These are phyloP conservation scores for Acanthosepion pharaonis DNA, from an alignment of 2,888 invertebrate species.

Conservation along the genomic window DNA sequence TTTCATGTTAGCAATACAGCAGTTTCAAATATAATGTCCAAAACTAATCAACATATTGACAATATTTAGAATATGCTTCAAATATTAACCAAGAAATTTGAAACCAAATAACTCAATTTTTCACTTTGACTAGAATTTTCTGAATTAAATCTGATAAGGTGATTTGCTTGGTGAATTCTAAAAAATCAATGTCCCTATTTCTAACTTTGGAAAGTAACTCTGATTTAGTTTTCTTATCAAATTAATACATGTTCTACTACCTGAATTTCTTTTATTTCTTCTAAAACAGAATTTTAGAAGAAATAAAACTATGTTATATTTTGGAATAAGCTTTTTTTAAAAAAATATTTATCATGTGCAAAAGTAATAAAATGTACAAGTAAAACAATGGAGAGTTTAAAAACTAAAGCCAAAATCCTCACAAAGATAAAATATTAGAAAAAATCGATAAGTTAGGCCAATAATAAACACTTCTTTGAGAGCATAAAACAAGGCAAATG, in stretches of 20 bases:
- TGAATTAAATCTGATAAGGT: too few relatives aligned
- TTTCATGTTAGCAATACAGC: too few relatives aligned
- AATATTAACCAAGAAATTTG: too few relatives aligned
- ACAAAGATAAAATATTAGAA: neutral
- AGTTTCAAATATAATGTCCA: too few relatives aligned
- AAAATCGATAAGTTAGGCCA: neutral
- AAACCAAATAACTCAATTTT: too few relatives aligned
- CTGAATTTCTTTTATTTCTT: neutral
- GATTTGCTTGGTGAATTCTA: too few relatives aligned
- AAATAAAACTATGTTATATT: neutral
- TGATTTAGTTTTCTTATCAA: too few relatives aligned
- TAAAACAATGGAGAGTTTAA: neutral
- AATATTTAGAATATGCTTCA: too few relatives aligned
- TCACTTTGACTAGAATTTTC: too few relatives aligned
- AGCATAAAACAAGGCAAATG: neutral
- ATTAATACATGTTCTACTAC: neutral
- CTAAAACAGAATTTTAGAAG: neutral
- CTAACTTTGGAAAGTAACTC: too few relatives aligned
- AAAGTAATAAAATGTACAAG: neutral
- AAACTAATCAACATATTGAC: too few relatives aligned
- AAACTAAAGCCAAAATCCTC: neutral
- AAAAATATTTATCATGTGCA: neutral
- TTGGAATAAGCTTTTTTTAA: neutral
- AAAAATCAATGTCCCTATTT: too few relatives aligned
- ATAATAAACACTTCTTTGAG: constrained; percentile 15